Base-by-base conservation (phyloP, 1,140 invertebrate genomes). In the Tetramorium parvispinum region DNA sequence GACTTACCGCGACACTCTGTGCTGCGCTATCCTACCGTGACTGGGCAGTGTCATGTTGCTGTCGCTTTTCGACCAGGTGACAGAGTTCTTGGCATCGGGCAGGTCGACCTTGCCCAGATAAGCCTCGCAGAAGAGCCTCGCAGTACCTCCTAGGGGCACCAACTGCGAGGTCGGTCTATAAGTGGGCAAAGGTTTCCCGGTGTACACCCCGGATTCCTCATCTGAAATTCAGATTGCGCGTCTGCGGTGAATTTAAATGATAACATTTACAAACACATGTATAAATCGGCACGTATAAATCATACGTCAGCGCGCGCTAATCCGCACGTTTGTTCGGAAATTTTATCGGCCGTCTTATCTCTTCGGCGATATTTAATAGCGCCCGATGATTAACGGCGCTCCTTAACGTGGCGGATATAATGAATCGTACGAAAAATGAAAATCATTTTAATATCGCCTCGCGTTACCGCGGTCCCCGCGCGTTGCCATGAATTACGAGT, bases 91-190 rank as follows among this genome's bases (percentile, higher is more conserved):
- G 43, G 97, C 96, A 92, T 97, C 97, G n/a, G 97, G 97, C 49
- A 97, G 93, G 91, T 97, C 96, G n/a, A 97, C 96, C 95, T 96
- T 95, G 96, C 97, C 97, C 65, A 97, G 96, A 92, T 97, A 97
- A 79, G 97, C 97, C 94, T 97, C 97, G 94, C 97, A 97, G 94
- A 97, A 97, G 37, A 97, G 94, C 85, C 97, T 95, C 13, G 96
- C 95, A 11, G 95, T 93, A 68, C 95, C 95, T 8, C 96, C 97
- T 57, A 96, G 93, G 57, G 92, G 91, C 13, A 95, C 95, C 81
- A 95, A 92, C 78, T 96, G 94, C 27, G 94, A 94, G 13, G 92
- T 91, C 11, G 95, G 95, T 66, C 88, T 92, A 71, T 96, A 96
- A n/a, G 95, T 96, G 0, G 95, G 93, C 79, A 96, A 85, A 40